phyloP scores from a whole-genome alignment of 2,113 vertebrate species.

The Oncorhynchus masou region DNA sequence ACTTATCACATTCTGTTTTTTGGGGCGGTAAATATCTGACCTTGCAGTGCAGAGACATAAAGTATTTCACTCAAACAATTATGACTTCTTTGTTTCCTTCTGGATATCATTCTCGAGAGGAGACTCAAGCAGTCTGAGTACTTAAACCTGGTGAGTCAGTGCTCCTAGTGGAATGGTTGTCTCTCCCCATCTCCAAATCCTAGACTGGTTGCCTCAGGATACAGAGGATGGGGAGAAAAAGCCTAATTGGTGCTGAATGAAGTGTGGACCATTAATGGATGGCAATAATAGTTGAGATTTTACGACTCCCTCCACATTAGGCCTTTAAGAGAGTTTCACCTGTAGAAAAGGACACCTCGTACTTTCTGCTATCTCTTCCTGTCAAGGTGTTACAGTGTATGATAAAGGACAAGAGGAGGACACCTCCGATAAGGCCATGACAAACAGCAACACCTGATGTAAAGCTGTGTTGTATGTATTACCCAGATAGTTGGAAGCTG shows the following conservation, averaged over 20 bases:
- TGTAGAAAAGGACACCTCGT: constrained; percentile 11
- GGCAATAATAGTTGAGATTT: constrained; percentile 34
- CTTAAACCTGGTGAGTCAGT: constrained; percentile 47
- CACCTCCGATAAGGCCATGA: background rate
- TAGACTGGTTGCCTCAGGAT: constrained; percentile 43
- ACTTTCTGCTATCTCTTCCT: constrained; percentile 1
- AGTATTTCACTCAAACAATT: constrained; percentile 61
- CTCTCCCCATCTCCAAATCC: constrained; percentile 19
- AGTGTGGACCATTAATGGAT: constrained; percentile 33
- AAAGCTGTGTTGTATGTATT: background rate
- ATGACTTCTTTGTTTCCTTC: constrained; percentile 50
- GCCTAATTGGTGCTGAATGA: constrained; percentile 40
- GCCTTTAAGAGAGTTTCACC: constrained; percentile 15
- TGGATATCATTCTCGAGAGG: constrained; percentile 59
- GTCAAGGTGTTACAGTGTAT: constrained; percentile 17
- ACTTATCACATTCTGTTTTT: constrained; percentile 31
- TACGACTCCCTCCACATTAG: constrained; percentile 21
- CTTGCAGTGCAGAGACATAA: constrained; percentile 60
- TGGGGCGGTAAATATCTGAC: constrained; percentile 47
- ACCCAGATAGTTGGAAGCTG: background rate
- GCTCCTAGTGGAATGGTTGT: constrained; percentile 51
- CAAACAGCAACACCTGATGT: background rate
- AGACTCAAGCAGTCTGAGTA: constrained; percentile 44
- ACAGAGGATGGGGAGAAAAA: constrained; percentile 44
- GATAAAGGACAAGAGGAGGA: background rate